Conservation (phyloP, 2,888 invertebrate genomes). For the Lochmaea crataegi region DNA sequence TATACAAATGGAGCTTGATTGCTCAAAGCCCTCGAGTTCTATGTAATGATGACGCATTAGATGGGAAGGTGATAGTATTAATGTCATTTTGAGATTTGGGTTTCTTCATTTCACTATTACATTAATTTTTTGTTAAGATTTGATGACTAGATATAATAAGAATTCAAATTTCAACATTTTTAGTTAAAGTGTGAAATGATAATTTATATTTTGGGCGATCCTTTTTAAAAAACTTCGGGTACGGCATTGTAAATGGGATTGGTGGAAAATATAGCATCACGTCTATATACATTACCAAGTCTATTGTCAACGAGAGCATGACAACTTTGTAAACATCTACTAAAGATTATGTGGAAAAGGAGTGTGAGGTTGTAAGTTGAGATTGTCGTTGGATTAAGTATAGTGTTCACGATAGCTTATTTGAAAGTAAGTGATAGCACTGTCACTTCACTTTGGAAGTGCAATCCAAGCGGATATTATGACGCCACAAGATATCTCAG, state of each 20-base stretch:
- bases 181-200: too few species aligned
- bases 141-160: too few species aligned
- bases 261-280: slow-evolving; percentile 22
- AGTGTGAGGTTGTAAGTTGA: neutral
- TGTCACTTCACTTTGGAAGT: neutral
- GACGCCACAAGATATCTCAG: neutral
- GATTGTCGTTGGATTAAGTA: neutral
- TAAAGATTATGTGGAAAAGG: slow-evolving; percentile 29
- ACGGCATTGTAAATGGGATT: neutral
- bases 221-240: neutral
- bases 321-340: slow-evolving; percentile 32
- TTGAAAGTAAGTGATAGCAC: slow-evolving; percentile 5
- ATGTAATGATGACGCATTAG: too few species aligned
- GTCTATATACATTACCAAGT: slow-evolving; percentile 31
- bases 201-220: too few species aligned
- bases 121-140: too few species aligned
- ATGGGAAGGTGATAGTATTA: too few species aligned
- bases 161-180: too few species aligned
- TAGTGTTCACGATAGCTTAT: neutral
- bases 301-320: slow-evolving; percentile 28
- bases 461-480: neutral
- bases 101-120: too few species aligned
- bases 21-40: too few species aligned
- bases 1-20: too few species aligned
- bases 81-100: too few species aligned